These are phyloP conservation scores for Sycophila texana DNA, from an alignment of 2,888 invertebrate species.

Conservation along the genomic window DNA sequence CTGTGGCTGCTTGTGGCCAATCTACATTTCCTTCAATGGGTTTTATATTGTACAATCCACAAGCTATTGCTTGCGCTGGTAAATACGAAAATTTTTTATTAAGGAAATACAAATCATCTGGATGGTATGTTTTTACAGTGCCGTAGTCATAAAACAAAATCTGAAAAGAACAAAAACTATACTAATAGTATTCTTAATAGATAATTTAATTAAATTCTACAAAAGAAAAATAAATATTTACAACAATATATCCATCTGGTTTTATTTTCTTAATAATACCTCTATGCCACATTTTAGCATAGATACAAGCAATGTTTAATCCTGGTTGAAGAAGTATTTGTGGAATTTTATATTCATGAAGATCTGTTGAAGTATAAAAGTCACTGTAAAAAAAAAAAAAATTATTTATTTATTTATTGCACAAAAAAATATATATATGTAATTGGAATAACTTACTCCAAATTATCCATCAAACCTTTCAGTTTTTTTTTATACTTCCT, in stretches of 20 bases:
- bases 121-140: constrained; percentile 65
- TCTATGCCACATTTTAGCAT: constrained; percentile 68
- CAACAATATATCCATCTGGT: constrained; percentile 65
- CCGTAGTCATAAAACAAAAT: constrained; percentile 72
- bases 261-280: constrained; percentile 67
- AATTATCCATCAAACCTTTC: constrained; percentile 63
- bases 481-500: constrained; percentile 60
- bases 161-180: constrained; percentile 58
- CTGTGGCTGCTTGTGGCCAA: constrained; percentile 62
- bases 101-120: constrained; percentile 65
- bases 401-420: constrained; percentile 4
- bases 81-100: constrained; percentile 66
- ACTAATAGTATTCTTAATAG: constrained; percentile 11
- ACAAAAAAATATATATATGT: constrained; percentile 25
- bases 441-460: constrained; percentile 62
- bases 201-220: neutral
- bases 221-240: constrained; percentile 59
- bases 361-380: constrained; percentile 47
- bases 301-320: constrained; percentile 69
- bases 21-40: constrained; percentile 58
- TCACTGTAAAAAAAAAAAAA: constrained; percentile 41
- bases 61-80: constrained; percentile 71
- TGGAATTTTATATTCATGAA: constrained; percentile 63
- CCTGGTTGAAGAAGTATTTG: constrained; percentile 66
- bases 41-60: constrained; percentile 66